Evolutionary conservation across 30 jellyfish, hydroid and myxozoan species (phyloP), one percentile per base, ranked within the genome.

Genomic region (Catostylus mosaicus): DNA sequence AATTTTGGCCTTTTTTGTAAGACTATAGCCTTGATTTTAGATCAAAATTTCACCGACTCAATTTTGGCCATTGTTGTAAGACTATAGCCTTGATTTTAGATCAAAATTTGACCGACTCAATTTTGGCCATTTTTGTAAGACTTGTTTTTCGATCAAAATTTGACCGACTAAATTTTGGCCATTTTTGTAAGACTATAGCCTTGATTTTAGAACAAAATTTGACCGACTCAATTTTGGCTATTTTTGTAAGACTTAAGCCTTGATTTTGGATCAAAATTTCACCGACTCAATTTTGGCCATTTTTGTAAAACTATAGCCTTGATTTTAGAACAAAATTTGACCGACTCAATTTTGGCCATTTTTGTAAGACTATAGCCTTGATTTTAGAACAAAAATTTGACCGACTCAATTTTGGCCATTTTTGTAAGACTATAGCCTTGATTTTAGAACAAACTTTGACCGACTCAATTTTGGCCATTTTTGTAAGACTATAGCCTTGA

Each of bases 71-170:
- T 2, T 29, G 12, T 61, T 61, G 43, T 38, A 61, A 29, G 73
- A 20, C 47, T 61, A 67, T 67, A 67, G 61, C 60, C 79, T 67
- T 67, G 33, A 61, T 67, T 67, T 36, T 67, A 31, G 61, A 10
- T 62, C 26, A 24, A 3, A 68, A 68, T 0, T 3, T 9, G 43
- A 0, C 18, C 45, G n/a, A n/a, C n/a, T n/a, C n/a, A n/a, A 32
- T 36, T 68, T 68, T 3, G 4, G 36, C 23, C 63, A 68, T 9
- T 36, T 37, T 23, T 7, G 0, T n/a, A n/a, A n/a, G n/a, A n/a
- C n/a, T n/a, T n/a, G 0, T 3, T 38, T 34, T 68, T 68, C 30
- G 1, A 23, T 40, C 6, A 68, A 68, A 68, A 0, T 61, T 16
- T 3, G 3, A 3, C 0, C 46, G 20, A 48, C 23, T 48, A 2